Evolutionary conservation across 2,888 invertebrate genomes (phyloP).

Genomic region (Odontothrips loti): DNA sequence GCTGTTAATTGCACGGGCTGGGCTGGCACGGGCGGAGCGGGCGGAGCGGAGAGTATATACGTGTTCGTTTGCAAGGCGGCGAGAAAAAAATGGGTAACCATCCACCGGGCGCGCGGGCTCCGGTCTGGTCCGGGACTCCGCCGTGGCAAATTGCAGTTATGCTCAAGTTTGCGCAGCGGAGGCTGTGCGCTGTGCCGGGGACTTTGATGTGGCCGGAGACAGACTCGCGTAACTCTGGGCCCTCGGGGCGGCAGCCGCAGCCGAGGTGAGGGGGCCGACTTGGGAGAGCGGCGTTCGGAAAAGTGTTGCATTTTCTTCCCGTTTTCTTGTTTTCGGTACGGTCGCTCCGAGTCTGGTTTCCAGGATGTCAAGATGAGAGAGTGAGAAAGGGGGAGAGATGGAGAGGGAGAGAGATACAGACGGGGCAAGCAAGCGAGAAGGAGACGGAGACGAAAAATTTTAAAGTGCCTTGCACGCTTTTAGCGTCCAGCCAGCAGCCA

Average conservation of each 20-base stretch:
- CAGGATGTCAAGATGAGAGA: neutral
- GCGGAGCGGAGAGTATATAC: neutral
- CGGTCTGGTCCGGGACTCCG: no score
- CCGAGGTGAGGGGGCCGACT: no score
- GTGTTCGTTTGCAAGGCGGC: neutral
- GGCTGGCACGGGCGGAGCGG: neutral
- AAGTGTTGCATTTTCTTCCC: no score
- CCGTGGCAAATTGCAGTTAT: no score
- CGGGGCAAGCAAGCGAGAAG: neutral
- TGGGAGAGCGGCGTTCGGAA: no score
- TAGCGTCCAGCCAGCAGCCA: no score
- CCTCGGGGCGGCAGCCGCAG: no score
- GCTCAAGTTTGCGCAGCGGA: neutral
- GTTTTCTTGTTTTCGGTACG: no score
- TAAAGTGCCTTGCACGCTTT: no score
- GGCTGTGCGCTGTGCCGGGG: neutral
- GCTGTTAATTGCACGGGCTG: neutral
- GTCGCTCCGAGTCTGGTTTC: no score
- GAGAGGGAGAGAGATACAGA: neutral
- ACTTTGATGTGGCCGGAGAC: no score
- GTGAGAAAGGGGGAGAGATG: neutral
- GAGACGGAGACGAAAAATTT: neutral
- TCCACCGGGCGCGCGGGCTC: no score
- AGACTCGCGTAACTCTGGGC: neutral
- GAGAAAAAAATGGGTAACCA: slow-evolving; percentile 1